Evolutionary conservation across 2,113 vertebrate species (phyloP), one percentile per base, ranked within the genome.

Genomic region (Pterophyllum scalare): DNA sequence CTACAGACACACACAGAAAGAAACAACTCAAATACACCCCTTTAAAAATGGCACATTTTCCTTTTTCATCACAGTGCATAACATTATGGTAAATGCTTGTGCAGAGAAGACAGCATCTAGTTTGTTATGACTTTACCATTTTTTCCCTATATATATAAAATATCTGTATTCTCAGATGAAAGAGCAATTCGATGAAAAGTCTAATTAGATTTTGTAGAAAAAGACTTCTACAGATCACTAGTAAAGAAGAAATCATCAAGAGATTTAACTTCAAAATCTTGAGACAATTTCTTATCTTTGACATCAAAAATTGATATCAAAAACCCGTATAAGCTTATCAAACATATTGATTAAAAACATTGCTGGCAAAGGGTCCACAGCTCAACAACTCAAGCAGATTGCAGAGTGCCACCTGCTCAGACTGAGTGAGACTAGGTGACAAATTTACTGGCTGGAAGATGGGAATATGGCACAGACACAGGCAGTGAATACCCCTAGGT

Each of bases 401-500:
- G 95, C 95, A 46, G 94, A 93, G 93, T 81, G 94, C 94, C 94
- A 96, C 95, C 94, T 96, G 96, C 96, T 95, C 38, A 82, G 95
- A 97, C 95, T 75, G 96, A 33, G 33, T 33, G 33, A 33, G 33
- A 96, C 96, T 94, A 96, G 95, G 97, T 96, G 96, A 96, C 94
- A 95, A 96, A 96, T 96, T 94, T 93, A 96, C 92, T 93, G 95
- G 95, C 94, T 93, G 94, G 64, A 33, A 59, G 75, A 70, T 28
- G 52, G 19, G 95, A 96, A 96, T 96, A 96, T 96, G 94, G 92
- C 94, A 93, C 94, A 93, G 93, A 95, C 94, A 95, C 94, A 96
- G 92, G 94, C 35, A 96, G 97, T 97, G 94, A 98, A 96, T 96
- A 94, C 97, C 93, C 88, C 35, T 87, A 33, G 95, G 97, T 97